Base-by-base conservation (phyloP, 2,888 invertebrate genomes). In the Portevinia maculata region DNA sequence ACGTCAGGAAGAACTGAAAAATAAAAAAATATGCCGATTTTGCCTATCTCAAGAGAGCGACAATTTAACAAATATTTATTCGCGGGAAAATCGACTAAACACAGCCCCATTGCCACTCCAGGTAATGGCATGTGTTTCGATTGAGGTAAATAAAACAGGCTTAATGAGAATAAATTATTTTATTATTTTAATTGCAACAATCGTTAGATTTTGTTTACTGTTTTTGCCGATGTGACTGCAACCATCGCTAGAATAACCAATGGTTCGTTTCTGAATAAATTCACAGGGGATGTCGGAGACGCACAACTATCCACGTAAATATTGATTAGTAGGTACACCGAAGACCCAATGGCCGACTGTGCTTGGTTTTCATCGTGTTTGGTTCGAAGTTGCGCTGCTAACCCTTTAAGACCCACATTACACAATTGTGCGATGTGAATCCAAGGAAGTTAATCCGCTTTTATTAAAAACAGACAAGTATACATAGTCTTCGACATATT, bases 101-200 rank as follows among this genome's bases (percentile, higher is more conserved):
- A 91, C 92, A 76, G 93, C 94, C 86, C 93, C 94, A 85, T 91
- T 96, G 86, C 92, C 94, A 67, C 90, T 95, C 86, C 95, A 96
- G 92, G 94, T 96, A 87, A 94, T 96, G 93, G 94, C 95, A 62
- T 94, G 94, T 88, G 92, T 94, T 84, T 93, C 95, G 74, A 93
- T 96, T 86, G 96, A 96, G 94, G 96, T 96, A 93, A 91, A 88
- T 84, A 81, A 3, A 24, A 24, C n/a, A n/a, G n/a, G n/a, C n/a
- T n/a, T n/a, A n/a, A n/a, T n/a, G n/a, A 39, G 5, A 15, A 5
- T 64, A 65, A 37, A n/a, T 15, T 2, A 53, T 39, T 28, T 24
- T 19, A n/a, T 19, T 2, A 19, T 17, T 44, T 44, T 6, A 44
- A 30, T 48, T 21, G 0, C 0, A 15, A 15, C 1, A 44, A 37